Evolutionary conservation across 2,888 invertebrate genomes (phyloP), one percentile per base, ranked within the genome.

Genomic region (Stenodema calcarata): DNA sequence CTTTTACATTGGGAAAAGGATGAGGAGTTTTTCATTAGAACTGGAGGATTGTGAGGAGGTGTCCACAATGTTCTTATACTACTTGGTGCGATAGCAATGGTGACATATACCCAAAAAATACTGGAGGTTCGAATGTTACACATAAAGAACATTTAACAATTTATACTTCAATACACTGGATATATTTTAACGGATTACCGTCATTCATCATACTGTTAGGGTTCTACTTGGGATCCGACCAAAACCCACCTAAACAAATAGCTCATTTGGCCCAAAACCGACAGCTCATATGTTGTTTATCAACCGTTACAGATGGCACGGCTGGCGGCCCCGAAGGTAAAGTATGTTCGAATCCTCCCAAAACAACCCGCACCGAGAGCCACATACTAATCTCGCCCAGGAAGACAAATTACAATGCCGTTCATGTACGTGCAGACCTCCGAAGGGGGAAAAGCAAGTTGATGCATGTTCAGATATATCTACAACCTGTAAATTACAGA

Each of bases 401-500:
- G 35, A 54, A 80, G 80, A 80, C 80, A 80, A 80, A 80, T 80
- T 80, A 54, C 80, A 28, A 80, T 80, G 80, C 80, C 80, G 80
- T 18, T 23, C 78, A 78, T 78, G 78, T 44, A 44, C 30, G 78
- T 78, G 82, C 18, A 28, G 62, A 7, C 23, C 23, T 35, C 18
- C 80, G 28, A 80, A 14, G 44, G 47, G 35, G 35, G 30, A 42
- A 18, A 41, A 70, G 70, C 62, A 27, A 54, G 41, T 70, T 82
- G 82, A 82, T 82, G 35, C 70, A 82, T 82, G 82, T 62, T 54
- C 62, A 41, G 23, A 69, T 47, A 82, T 82, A 82, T 82, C 82
- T 82, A 62, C 69, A 62, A 82, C 82, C 82, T 82, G 82, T 82
- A 82, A 82, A 82, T 82, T 82, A 82, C 82, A 82, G 82, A 82